Evolutionary conservation across 2,113 vertebrate species (phyloP).

Genomic region (Dipodomys spectabilis): DNA sequence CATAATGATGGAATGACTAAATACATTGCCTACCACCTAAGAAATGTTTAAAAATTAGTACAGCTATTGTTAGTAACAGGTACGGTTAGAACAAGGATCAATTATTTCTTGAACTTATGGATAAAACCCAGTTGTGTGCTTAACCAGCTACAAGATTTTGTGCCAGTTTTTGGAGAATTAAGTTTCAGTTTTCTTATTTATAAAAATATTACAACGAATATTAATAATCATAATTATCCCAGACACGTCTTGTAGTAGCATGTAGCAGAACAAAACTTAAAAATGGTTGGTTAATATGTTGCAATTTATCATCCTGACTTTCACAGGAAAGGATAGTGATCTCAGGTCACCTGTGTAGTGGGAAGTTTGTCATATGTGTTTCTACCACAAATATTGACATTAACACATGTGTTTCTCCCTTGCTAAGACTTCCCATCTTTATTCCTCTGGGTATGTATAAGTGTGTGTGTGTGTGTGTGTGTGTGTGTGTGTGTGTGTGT

Average conservation of each 20-base stretch:
- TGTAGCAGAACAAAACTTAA: neutral
- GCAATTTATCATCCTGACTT: neutral
- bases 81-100: neutral
- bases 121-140: neutral
- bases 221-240: neutral
- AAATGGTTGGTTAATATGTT: neutral
- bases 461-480: neutral
- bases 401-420: neutral
- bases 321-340: neutral
- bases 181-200: conserved; percentile 10
- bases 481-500: neutral
- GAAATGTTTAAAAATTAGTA: neutral
- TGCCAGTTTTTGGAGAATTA: neutral
- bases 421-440: neutral
- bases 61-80: neutral
- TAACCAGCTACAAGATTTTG: neutral
- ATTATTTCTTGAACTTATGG: neutral
- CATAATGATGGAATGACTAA: neutral
- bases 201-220: conserved; percentile 28
- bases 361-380: neutral
- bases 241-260: neutral
- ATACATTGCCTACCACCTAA: neutral
- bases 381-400: neutral
- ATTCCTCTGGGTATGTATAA: neutral
- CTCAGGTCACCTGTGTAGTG: neutral